Conservation (phyloP, 1,140 invertebrate genomes). For the silkworm (Bombyx mori) region DNA sequence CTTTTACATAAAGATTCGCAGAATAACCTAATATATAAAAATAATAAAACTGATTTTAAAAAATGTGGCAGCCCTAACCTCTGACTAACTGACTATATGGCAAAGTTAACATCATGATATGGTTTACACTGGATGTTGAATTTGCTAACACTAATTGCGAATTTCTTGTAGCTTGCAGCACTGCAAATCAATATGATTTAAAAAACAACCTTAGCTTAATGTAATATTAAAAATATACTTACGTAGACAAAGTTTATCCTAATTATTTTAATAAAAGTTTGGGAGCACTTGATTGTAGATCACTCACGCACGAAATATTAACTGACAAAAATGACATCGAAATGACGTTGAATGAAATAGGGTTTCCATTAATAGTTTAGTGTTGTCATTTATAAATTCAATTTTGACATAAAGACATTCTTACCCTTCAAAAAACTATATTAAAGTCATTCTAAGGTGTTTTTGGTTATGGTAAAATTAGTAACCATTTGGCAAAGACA, state of each 20-base stretch:
- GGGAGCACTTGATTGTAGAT: not conserved
- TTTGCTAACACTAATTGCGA: slow-evolving; percentile 1
- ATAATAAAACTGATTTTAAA: slow-evolving; percentile 1
- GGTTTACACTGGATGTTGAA: slow-evolving; percentile 1
- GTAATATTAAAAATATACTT: not conserved
- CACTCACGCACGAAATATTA: not conserved
- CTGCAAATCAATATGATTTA: slow-evolving; percentile 1
- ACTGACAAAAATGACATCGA: slow-evolving; percentile 1
- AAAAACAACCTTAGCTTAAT: not conserved
- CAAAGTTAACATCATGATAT: slow-evolving; percentile 1
- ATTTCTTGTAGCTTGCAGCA: slow-evolving; percentile 1
- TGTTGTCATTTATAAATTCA: slow-evolving; percentile 1
- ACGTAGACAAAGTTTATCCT: slow-evolving; percentile 1
- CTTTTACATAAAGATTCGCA: slow-evolving; percentile 1
- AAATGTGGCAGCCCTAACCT: not conserved
- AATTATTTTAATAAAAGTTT: slow-evolving; percentile 2
- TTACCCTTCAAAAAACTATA: not conserved
- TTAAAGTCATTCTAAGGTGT: slow-evolving; percentile 4
- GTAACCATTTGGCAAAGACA: slow-evolving; percentile 4
- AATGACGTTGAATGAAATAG: not conserved
- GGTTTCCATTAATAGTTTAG: not conserved
- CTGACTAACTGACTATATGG: not conserved
- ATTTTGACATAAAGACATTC: slow-evolving; percentile 1
- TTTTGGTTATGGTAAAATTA: slow-evolving; percentile 4
- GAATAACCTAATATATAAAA: slow-evolving; percentile 1